Conservation (phyloP, 2,888 invertebrate genomes). For the Tetragonisca angustula region DNA sequence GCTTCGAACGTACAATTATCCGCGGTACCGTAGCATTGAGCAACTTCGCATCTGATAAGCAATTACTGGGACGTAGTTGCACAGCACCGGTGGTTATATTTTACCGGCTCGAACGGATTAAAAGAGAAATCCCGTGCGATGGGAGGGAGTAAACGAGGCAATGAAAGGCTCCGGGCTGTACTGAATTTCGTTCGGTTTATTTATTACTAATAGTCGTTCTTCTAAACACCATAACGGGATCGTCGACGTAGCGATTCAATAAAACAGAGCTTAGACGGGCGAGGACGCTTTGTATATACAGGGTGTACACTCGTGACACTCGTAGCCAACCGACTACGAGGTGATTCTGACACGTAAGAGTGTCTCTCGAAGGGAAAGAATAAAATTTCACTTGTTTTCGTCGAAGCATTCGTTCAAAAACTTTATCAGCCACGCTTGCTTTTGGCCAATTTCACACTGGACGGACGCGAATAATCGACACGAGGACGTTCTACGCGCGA, state of each 20-base stretch:
- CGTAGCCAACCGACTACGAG: too few relatives aligned
- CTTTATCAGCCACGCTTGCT: too few relatives aligned
- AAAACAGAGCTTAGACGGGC: background rate
- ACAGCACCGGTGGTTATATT: background rate
- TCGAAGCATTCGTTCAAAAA: too few relatives aligned
- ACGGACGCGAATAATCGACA: too few relatives aligned
- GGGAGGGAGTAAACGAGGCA: background rate
- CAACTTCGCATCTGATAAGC: background rate
- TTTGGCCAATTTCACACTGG: too few relatives aligned
- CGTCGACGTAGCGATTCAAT: constrained; percentile 10
- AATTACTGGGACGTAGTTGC: background rate
- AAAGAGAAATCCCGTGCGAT: background rate
- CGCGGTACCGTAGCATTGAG: background rate
- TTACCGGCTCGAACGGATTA: background rate
- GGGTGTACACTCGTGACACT: too few relatives aligned
- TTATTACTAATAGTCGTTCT: background rate
- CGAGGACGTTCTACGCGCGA: too few relatives aligned
- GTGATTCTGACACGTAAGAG: too few relatives aligned
- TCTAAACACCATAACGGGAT: background rate
- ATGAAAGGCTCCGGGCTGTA: background rate
- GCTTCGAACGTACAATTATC: too few relatives aligned
- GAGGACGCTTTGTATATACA: background rate
- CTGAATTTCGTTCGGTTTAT: constrained; percentile 4
- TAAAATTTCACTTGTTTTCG: too few relatives aligned
- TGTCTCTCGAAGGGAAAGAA: too few relatives aligned